Evolutionary conservation across 2,113 vertebrate species (phyloP).

Genomic region (Pachycephala philippinensis): DNA sequence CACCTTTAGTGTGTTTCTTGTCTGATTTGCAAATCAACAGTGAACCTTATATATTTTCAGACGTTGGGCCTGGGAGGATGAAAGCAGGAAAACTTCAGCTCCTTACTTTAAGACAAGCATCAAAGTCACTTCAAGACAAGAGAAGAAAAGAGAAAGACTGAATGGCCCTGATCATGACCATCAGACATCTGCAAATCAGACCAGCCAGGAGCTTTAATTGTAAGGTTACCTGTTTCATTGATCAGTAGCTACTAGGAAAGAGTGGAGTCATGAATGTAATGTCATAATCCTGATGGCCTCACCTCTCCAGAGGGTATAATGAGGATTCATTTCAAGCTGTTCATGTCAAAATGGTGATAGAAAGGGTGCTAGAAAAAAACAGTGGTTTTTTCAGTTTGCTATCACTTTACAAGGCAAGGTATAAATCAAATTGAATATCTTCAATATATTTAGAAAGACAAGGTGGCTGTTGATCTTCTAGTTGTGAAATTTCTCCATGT

Average conservation of each 20-base stretch:
- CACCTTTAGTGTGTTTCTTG: neutral
- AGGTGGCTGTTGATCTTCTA: neutral
- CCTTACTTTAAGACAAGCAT: neutral
- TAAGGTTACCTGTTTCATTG: neutral
- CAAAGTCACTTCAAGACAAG: neutral
- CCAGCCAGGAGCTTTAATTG: neutral
- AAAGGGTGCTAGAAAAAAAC: neutral
- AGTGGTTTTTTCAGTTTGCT: neutral
- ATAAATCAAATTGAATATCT: neutral
- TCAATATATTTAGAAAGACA: neutral
- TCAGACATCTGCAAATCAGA: neutral
- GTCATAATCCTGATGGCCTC: neutral
- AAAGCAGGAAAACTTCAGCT: neutral
- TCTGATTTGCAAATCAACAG: neutral
- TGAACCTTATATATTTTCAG: neutral
- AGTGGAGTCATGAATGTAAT: neutral
- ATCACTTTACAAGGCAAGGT: neutral
- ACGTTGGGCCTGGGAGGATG: neutral
- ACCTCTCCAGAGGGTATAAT: neutral
- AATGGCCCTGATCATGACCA: neutral
- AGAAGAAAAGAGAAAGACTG: neutral
- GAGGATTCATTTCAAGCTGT: neutral
- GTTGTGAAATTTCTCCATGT: neutral
- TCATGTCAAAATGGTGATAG: neutral
- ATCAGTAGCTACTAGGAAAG: fast-evolving